Percentiles rank a stretch among this genome's conserved stretches.
phyloP scores from a whole-genome alignment of 2,888 invertebrate species.

The Xylota sylvarum region DNA sequence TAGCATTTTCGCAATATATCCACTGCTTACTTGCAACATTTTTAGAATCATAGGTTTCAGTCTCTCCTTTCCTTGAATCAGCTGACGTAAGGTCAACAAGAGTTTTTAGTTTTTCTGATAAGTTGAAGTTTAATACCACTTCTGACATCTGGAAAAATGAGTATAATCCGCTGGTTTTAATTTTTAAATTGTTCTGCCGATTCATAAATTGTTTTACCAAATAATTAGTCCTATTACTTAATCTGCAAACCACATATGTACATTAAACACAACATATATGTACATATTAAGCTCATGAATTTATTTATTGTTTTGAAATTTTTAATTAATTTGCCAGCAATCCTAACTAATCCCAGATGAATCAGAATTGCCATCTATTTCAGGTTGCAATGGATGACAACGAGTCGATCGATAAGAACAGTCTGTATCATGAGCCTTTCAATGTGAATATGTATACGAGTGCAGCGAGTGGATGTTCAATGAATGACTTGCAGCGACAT shows the following conservation, averaged over 20 bases:
- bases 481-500: constrained; percentile 85
- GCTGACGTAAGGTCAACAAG: too few species aligned
- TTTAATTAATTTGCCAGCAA: constrained; percentile 22
- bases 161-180: too few species aligned
- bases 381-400: constrained; percentile 85
- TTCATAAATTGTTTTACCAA: too few species aligned
- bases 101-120: too few species aligned
- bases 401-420: constrained; percentile 85
- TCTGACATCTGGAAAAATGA: too few species aligned
- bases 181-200: too few species aligned
- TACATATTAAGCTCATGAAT: background rate
- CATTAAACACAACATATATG: too few species aligned
- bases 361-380: constrained; percentile 78
- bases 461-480: constrained; percentile 85
- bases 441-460: constrained; percentile 85
- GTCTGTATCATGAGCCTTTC: constrained; percentile 85
- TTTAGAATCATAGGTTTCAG: too few species aligned
- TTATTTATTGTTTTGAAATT: background rate
- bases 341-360: constrained; percentile 65
- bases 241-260: constrained; percentile 18
- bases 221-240: constrained; percentile 28
- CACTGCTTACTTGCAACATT: too few species aligned
- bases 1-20: too few species aligned
- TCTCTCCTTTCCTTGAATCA: too few species aligned
- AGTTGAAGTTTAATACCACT: too few species aligned